Base-by-base conservation (phyloP, 2,888 invertebrate species). In the Drosophila paracracens region DNA sequence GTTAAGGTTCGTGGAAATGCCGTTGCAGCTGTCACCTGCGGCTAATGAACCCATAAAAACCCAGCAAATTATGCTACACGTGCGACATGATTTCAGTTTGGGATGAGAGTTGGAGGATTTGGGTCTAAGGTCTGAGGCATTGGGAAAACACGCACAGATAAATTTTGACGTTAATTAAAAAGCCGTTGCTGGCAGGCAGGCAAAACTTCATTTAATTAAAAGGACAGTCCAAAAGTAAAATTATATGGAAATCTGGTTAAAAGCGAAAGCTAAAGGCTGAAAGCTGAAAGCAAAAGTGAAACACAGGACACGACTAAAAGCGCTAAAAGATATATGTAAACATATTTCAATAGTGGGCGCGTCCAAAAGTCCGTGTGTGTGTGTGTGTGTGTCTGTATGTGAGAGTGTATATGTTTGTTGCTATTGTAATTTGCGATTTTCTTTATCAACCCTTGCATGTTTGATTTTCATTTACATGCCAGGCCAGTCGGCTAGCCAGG, bases 401-500 rank as follows among this genome's bases (percentile, higher is more conserved):
- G 21, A 25, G 43, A 25, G 43, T 52, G 31, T 59, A 27, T 71
- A 10, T 69, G 27, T 63, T 56, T 68, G 66, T 74, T 64, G 65
- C 52, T 81, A 25, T 73, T 78, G 76, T 82, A 82, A 83, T 83
- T 90, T 80, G 91, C 91, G 91, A 91, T 91, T 91, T 92, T 84
- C 85, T 83, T 82, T 90, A 92, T 90, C 89, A 89, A 89, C 88
- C 90, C 91, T 93, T 92, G 92, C 93, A 92, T 93, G 93, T 93
- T 91, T 92, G 91, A 92, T 92, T 93, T 92, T 91, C 91, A 93
- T 93, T 93, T 92, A 91, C 89, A 92, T 90, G 91, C 83, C 83
- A 82, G 81, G 64, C 66, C 66, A 65, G 62, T 64, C 50, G 64
- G 68, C 68, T 64, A 75, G 63, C 76, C 76, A 66, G 74, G 86